Base-by-base conservation (phyloP, 2,888 invertebrate species). In the Gisinianus flammeolus region DNA sequence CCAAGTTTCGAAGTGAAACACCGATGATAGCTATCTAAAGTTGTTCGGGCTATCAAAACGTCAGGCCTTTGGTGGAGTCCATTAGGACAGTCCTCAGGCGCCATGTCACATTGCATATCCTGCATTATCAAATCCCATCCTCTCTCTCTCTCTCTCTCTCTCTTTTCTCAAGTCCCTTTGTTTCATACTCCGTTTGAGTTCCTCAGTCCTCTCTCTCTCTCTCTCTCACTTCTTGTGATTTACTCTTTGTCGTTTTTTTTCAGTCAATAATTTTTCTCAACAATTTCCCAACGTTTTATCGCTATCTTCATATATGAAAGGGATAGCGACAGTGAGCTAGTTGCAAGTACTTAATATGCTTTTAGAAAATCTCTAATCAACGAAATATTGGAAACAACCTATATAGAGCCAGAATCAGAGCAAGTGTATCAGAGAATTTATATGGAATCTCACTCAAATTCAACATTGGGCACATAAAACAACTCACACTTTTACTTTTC, bases 11-110 rank as follows among this genome's bases (percentile, higher is more conserved):
- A 74, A 68, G 79, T 70, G 75, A 79, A 67, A 75, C 79, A 79
- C 28, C 35, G 56, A 69, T 79, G 79, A 79, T 79, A 79, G 76
- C 71, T 79, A 79, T 79, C 79, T 79, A 79, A 79, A 79, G 75
- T 79, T 75, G 79, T 75, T 76, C 69, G 44, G 70, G 79, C 79
- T 76, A 79, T 79, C 75, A 79, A 79, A 79, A 70, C 71, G 79
- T 79, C 79, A 79, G 79, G 56, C 73, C 75, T 66, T 77, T 79
- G 74, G 79, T 76, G 70, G 79, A 79, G 79, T 79, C 79, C 79
- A 79, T 79, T 79, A 79, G 71, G 64, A 74, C 64, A 33, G 73
- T 74, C 58, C 58, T 74, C 64, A 54, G 54, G 54, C 71, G 28
- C 54, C 54, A 54, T 44, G 44, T 35, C 68, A 68, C 68, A 35